These are phyloP conservation scores for human (Homo sapiens) DNA, from an alignment of 2,113 vertebrate species.

Conservation along the genomic window DNA sequence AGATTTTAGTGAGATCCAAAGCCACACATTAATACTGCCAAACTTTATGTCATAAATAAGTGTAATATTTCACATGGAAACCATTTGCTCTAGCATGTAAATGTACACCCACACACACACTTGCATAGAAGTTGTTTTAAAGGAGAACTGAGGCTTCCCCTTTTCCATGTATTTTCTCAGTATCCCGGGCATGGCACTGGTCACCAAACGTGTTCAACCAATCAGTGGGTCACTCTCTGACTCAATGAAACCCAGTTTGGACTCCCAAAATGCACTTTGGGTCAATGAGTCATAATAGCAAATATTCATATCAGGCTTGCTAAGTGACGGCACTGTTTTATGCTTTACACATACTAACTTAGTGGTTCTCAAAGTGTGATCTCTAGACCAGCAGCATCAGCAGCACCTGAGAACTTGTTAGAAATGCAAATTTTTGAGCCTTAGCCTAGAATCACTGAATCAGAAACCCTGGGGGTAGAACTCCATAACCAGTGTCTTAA, in stretches of 20 bases:
- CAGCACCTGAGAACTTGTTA: not conserved
- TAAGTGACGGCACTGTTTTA: not conserved
- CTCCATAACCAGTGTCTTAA: not conserved
- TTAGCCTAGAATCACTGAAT: not conserved
- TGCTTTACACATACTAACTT: not conserved
- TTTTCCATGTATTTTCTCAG: not conserved
- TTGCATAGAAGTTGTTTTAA: not conserved
- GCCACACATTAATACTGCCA: not conserved
- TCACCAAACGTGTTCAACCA: not conserved
- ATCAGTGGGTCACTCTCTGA: constrained; percentile 24
- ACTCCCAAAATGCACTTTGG: not conserved
- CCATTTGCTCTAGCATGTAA: not conserved
- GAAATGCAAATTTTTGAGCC: constrained; percentile 17
- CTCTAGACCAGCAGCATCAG: not conserved
- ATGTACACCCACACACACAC: not conserved
- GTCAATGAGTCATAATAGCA: not conserved
- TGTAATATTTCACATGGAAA: not conserved
- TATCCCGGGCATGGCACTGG: not conserved
- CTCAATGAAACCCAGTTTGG: not conserved
- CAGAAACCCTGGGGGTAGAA: not conserved
- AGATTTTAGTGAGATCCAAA: constrained; percentile 19
- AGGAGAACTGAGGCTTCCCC: not conserved
- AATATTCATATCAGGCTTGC: not conserved
- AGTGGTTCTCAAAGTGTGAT: not conserved
- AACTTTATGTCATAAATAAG: not conserved